Percentiles rank a stretch among this genome's conserved stretches.
Evolutionary conservation across 2,113 vertebrate genomes (phyloP).

Genomic region (Boulengeromyrus knoepffleri): DNA sequence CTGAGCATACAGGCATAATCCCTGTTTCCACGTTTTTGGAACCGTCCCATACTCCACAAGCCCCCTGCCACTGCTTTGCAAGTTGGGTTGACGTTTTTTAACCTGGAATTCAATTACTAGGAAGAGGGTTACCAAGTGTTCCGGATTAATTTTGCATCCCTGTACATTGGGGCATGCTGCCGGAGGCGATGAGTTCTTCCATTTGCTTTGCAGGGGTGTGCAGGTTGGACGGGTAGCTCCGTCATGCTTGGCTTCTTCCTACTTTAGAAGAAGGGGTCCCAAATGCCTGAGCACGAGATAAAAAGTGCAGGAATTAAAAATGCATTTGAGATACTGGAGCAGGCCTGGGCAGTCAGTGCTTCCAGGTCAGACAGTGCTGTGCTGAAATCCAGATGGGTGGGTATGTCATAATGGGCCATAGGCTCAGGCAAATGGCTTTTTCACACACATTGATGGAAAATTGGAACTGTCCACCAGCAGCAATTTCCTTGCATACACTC

Average conservation of each 20-base stretch:
- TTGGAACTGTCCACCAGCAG: neutral
- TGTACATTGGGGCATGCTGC: neutral
- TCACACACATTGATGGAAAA: neutral
- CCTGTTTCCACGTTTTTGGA: neutral
- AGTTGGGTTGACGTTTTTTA: constrained; percentile 1
- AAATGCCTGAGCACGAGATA: neutral
- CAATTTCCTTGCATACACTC: neutral
- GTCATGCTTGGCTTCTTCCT: neutral
- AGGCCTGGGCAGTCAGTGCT: neutral
- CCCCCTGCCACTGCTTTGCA: neutral
- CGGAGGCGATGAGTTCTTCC: neutral
- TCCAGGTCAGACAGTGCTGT: neutral
- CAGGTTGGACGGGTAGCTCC: neutral
- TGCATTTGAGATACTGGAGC: neutral
- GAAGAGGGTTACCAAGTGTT: neutral
- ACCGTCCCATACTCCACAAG: neutral
- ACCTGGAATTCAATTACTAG: constrained; percentile 18
- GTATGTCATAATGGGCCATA: neutral
- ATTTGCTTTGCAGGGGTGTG: neutral
- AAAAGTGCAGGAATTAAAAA: neutral
- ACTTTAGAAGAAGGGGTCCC: neutral
- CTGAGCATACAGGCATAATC: neutral
- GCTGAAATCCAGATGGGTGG: neutral
- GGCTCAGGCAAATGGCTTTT: neutral
- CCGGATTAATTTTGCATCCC: constrained; percentile 19